Conservation (phyloP, 2,888 invertebrate genomes). For the Allolobophora icterica region DNA sequence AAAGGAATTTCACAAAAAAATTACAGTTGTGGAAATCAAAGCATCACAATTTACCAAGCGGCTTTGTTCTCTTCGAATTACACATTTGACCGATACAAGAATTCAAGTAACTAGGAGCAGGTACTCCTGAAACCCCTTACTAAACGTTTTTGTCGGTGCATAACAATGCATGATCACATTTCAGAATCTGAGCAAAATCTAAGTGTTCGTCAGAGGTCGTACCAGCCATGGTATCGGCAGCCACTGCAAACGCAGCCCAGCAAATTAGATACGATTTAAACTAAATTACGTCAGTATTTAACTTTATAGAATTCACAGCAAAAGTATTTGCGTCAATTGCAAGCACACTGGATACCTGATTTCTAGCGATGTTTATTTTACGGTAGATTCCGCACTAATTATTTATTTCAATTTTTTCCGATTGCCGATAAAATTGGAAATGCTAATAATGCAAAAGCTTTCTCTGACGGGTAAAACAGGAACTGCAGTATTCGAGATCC, state of each 20-base stretch:
- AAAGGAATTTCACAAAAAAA: not conserved
- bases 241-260: too few relatives aligned
- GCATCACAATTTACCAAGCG: not conserved
- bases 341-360: not conserved
- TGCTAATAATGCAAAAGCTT: not conserved
- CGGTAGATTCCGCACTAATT: not conserved
- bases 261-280: not conserved
- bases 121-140: too few relatives aligned
- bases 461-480: not conserved
- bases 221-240: too few relatives aligned
- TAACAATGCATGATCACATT: too few relatives aligned
- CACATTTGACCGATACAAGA: too few relatives aligned
- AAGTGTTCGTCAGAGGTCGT: too few relatives aligned
- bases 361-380: not conserved
- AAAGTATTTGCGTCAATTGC: not conserved
- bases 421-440: not conserved
- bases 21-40: not conserved
- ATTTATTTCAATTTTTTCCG: not conserved
- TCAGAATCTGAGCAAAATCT: too few relatives aligned
- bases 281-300: not conserved
- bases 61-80: too few relatives aligned
- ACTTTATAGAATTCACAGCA: not conserved
- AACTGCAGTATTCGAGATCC: not conserved
- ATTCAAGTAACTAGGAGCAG: too few relatives aligned
- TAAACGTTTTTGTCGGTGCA: too few relatives aligned